Percentiles rank a stretch among this genome's conserved stretches.
These are phyloP conservation scores for Mesitornis unicolor DNA, from an alignment of 2,113 vertebrate genomes.

Conservation along the genomic window DNA sequence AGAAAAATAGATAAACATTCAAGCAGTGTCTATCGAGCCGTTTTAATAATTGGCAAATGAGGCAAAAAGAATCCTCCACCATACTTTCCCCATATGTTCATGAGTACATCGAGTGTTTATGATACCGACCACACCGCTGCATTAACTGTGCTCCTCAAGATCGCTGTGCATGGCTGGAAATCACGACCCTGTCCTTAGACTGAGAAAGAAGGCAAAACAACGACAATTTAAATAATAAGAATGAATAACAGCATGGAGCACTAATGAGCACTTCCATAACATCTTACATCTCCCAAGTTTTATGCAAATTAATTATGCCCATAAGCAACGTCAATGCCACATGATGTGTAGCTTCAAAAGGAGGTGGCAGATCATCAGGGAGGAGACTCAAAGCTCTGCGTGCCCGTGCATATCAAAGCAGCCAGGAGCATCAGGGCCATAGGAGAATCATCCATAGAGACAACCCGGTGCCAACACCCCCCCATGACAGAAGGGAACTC, in stretches of 20 bases:
- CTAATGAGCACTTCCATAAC: neutral
- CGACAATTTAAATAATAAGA: neutral
- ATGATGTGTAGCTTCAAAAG: neutral
- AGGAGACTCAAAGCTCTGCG: neutral
- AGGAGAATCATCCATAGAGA: neutral
- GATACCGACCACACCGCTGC: neutral
- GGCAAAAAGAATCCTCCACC: neutral
- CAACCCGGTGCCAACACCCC: neutral
- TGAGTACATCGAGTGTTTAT: neutral
- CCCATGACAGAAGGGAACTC: neutral
- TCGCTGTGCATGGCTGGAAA: neutral
- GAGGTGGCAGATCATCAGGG: neutral
- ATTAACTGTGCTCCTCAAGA: neutral
- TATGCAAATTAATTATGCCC: neutral
- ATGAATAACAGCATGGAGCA: neutral
- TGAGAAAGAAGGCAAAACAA: neutral
- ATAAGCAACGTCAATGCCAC: rapidly evolving
- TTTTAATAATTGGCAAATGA: neutral
- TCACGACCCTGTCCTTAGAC: neutral
- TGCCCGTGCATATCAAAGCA: rapidly evolving
- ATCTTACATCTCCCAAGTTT: neutral
- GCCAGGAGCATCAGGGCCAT: neutral
- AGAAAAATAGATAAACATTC: neutral
- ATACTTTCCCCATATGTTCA: neutral
- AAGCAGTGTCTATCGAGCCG: neutral